Conservation (phyloP, 53 echinoderm and acorn worm species). For the Holothuria leucospilota region DNA sequence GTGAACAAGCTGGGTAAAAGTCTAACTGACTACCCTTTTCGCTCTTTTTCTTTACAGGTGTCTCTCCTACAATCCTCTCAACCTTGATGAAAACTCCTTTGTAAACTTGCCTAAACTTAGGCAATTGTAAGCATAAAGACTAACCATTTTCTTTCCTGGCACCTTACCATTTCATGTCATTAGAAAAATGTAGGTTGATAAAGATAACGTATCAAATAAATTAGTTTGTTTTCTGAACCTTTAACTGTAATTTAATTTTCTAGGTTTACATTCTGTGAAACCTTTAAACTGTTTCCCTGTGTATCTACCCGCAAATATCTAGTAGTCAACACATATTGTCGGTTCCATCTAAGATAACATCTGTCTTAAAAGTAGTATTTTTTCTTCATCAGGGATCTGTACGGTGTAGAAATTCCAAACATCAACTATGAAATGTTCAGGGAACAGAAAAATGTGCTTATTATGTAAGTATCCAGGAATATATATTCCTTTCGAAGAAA, state of each 20-base stretch:
- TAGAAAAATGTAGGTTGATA: background rate
- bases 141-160: background rate
- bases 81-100: background rate
- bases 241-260: too few relatives aligned
- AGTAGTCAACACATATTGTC: too few relatives aligned
- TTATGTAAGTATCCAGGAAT: slow-evolving; percentile 58
- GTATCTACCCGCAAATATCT: too few relatives aligned
- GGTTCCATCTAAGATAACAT: too few relatives aligned
- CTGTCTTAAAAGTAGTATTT: too few relatives aligned
- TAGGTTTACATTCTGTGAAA: too few relatives aligned
- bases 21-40: background rate
- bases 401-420: slow-evolving; percentile 35
- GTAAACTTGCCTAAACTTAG: background rate
- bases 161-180: background rate
- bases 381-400: background rate
- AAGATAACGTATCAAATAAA: too few relatives aligned
- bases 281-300: too few relatives aligned
- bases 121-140: slow-evolving; percentile 5
- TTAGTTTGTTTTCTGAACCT: too few relatives aligned
- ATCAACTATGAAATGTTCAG: slow-evolving; percentile 45
- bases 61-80: slow-evolving; percentile 7
- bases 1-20: too few relatives aligned
- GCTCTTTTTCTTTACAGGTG: background rate
- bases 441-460: slow-evolving; percentile 41
- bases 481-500: too few relatives aligned